phyloP scores from a whole-genome alignment of 2,113 vertebrate species.

The Hucho hucho region DNA sequence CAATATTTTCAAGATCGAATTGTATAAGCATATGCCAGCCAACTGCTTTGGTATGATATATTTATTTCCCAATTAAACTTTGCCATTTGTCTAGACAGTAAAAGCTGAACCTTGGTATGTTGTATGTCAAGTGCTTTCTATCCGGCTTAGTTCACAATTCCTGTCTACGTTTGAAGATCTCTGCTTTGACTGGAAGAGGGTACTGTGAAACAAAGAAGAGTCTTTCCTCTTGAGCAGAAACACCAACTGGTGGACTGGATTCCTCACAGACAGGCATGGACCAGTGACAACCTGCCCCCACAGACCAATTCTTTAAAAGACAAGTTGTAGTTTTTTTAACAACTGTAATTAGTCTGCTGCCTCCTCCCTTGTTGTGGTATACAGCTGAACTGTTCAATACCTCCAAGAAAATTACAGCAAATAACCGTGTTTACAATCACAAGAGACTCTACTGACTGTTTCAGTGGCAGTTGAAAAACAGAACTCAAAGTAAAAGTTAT shows the following conservation, averaged over 20 bases:
- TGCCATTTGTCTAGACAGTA: background rate
- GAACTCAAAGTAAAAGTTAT: too few species aligned
- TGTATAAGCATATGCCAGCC: background rate
- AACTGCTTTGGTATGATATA: background rate
- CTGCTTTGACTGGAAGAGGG: slow-evolving; percentile 33
- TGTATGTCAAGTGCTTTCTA: background rate
- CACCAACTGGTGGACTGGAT: background rate
- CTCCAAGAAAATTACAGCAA: slow-evolving; percentile 17
- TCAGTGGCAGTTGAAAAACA: background rate
- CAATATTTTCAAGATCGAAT: background rate
- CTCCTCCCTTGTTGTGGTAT: slow-evolving; percentile 19
- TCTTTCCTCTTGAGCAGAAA: slow-evolving; percentile 40
- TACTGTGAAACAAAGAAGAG: slow-evolving; percentile 50
- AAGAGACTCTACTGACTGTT: background rate
- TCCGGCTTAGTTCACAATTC: background rate
- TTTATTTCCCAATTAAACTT: background rate
- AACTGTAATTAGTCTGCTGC: slow-evolving; percentile 49
- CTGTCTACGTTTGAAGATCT: slow-evolving; percentile 17
- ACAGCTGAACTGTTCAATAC: slow-evolving; percentile 39
- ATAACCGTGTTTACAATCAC: slow-evolving; percentile 31
- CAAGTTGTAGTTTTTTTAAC: slow-evolving; percentile 32
- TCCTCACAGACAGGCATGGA: slow-evolving; percentile 53
- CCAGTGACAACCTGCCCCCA: slow-evolving; percentile 63
- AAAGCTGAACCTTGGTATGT: too few species aligned
- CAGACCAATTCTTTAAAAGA: slow-evolving; percentile 38